Conservation (phyloP, 2,888 invertebrate genomes). For the Tridacna gigas region DNA sequence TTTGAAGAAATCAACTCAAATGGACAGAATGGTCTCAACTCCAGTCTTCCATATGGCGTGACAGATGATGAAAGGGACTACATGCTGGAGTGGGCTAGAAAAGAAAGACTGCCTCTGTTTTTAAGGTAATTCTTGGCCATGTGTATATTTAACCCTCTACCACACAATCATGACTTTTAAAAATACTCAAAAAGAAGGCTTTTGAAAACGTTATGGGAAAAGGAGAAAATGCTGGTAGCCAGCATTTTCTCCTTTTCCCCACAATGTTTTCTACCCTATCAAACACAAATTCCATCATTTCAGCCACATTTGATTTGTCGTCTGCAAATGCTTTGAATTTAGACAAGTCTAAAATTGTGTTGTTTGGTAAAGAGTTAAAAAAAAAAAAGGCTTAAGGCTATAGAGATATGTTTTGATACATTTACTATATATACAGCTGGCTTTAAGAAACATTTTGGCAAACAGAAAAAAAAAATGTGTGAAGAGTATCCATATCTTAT, state of each 20-base stretch:
- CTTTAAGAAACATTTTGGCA: no score
- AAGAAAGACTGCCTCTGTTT: constrained; percentile 83
- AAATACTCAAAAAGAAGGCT: not conserved
- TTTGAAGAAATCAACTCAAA: constrained; percentile 78
- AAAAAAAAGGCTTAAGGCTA: no score
- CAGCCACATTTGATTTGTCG: no score
- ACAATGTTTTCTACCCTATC: not conserved
- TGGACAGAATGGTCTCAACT: constrained; percentile 52
- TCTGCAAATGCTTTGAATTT: no score
- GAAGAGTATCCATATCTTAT: no score
- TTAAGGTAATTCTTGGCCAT: no score
- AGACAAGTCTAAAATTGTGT: no score
- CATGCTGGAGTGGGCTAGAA: constrained; percentile 83
- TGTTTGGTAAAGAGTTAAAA: no score
- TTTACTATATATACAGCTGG: no score
- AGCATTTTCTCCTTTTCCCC: not conserved
- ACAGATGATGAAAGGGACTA: constrained; percentile 83
- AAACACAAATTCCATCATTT: no score
- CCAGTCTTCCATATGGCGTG: constrained; percentile 80
- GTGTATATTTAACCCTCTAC: not conserved
- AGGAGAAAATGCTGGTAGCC: not conserved
- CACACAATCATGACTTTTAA: not conserved
- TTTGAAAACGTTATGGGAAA: not conserved
- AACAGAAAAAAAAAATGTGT: no score
- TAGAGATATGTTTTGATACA: no score